These are phyloP conservation scores for Ctenomys sociabilis DNA, from an alignment of 2,113 vertebrate species.

Conservation along the genomic window DNA sequence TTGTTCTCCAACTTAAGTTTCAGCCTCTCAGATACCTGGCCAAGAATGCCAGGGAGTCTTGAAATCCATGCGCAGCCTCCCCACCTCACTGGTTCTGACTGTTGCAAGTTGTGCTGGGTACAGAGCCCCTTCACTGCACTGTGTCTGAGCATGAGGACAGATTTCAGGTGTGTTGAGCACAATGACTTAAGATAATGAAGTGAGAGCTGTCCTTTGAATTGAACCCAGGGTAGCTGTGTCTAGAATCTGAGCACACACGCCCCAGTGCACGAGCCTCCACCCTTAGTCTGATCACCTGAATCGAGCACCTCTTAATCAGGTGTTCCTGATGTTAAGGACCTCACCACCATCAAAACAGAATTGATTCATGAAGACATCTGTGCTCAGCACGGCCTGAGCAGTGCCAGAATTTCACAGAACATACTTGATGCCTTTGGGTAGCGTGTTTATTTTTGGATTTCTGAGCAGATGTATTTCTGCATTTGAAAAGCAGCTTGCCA, in stretches of 20 bases:
- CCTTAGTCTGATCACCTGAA: neutral
- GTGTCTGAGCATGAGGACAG: neutral
- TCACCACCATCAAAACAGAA: neutral
- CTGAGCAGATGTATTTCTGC: slow-evolving; percentile 67
- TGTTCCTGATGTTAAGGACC: too few relatives aligned
- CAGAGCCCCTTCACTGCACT: neutral
- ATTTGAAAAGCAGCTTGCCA: slow-evolving; percentile 71
- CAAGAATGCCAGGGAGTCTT: neutral
- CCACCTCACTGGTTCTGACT: neutral
- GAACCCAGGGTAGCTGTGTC: neutral
- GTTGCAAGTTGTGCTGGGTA: neutral
- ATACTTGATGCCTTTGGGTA: slow-evolving; percentile 51
- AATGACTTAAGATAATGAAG: slow-evolving; percentile 47
- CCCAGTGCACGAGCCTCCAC: neutral
- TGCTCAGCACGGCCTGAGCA: neutral
- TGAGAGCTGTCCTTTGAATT: slow-evolving; percentile 8
- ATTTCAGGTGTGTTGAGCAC: neutral
- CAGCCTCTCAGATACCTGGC: neutral
- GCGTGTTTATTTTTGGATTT: slow-evolving; percentile 72
- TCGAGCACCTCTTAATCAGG: neutral
- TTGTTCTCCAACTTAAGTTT: neutral
- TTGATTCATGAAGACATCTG: slow-evolving; percentile 30
- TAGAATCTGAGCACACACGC: neutral
- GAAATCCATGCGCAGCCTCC: neutral
- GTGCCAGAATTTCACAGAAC: slow-evolving; percentile 46